Conservation (phyloP, 2,797 vertebrate species). For the Pseudotriccus pelzelni region DNA sequence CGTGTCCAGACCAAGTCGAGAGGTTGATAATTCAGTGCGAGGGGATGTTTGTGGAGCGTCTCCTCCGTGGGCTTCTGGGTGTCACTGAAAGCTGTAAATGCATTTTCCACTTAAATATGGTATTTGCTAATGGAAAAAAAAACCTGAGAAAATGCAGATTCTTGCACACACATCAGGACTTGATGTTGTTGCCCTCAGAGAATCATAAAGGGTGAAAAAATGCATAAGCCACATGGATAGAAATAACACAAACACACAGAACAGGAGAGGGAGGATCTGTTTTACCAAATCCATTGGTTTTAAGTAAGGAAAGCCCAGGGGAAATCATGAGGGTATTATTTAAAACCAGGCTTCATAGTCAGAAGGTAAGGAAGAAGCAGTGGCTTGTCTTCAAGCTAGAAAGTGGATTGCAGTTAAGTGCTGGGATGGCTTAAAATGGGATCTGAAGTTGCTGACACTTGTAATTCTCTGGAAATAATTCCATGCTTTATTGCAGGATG, state of each 20-base stretch:
- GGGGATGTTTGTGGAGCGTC: background rate
- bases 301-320: background rate
- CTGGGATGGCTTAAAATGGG: background rate
- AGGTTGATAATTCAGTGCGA: background rate
- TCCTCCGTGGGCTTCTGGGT: background rate
- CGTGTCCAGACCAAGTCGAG: background rate
- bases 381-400: background rate
- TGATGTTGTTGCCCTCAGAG: background rate
- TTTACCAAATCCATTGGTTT: background rate
- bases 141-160: background rate
- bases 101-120: background rate
- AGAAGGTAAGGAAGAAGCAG: background rate
- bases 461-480: background rate
- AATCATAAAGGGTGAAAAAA: background rate
- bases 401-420: background rate
- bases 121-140: background rate
- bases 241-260: background rate
- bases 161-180: background rate
- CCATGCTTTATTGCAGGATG: background rate
- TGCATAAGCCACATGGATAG: accelerated
- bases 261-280: background rate
- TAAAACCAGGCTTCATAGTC: background rate
- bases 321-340: background rate
- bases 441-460: background rate
- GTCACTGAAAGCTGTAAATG: background rate